Conservation (phyloP, 2,888 invertebrate genomes). For the Spatulosminthurus flaviceps region DNA sequence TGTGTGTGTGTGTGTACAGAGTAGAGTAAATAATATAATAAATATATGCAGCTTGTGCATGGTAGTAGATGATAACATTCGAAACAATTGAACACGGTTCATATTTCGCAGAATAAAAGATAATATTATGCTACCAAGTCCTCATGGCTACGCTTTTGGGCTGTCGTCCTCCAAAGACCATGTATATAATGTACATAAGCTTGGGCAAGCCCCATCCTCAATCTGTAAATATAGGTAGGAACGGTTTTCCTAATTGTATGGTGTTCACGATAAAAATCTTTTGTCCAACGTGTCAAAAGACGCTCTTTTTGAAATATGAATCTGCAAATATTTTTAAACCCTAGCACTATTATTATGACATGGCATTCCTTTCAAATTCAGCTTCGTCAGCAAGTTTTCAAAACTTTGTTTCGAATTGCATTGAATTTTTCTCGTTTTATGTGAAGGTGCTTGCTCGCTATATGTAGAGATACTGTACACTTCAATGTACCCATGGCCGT, state of each 20-base stretch:
- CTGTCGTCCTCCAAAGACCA: neutral
- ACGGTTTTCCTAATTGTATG: constrained; percentile 18
- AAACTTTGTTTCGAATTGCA: constrained; percentile 6
- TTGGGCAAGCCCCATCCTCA: neutral
- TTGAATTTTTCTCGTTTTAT: neutral
- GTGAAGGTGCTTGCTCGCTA: neutral
- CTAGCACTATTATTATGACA: constrained; percentile 20
- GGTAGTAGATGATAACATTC: neutral
- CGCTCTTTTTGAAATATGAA: constrained; percentile 62
- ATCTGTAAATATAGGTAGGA: neutral
- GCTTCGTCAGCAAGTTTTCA: neutral
- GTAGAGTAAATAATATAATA: neutral
- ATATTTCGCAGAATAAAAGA: constrained; percentile 1
- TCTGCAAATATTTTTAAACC: constrained; percentile 63
- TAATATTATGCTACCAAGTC: neutral
- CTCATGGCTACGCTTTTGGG: neutral
- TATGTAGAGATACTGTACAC: too few relatives aligned
- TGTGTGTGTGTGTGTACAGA: neutral
- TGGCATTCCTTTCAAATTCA: neutral
- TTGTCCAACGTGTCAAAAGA: constrained; percentile 36
- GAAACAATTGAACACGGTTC: neutral
- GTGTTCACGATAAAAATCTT: constrained; percentile 2
- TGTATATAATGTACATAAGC: too few relatives aligned
- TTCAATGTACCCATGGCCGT: too few relatives aligned
- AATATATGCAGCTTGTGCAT: neutral